Conservation (phyloP, 2,797 vertebrate species). For the Sphenopsis melanotis region DNA sequence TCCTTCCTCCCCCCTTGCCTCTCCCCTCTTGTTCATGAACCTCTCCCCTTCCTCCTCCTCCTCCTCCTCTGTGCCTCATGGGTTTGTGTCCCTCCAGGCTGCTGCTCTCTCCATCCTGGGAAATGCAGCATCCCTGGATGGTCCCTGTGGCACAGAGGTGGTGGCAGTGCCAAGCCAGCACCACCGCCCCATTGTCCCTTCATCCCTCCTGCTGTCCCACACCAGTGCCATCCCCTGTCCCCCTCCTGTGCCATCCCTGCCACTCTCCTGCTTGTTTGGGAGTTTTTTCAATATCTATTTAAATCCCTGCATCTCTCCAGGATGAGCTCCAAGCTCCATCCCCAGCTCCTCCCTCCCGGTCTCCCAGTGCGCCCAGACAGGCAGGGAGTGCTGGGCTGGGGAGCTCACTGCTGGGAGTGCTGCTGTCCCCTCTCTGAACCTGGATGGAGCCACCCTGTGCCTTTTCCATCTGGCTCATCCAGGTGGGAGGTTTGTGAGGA, state of each 20-base stretch:
- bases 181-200: background rate
- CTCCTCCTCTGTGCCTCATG: background rate
- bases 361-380: background rate
- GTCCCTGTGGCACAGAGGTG: background rate
- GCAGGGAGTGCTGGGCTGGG: background rate
- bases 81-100: background rate
- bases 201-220: background rate
- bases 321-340: background rate
- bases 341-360: background rate
- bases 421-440: background rate
- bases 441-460: rapidly evolving
- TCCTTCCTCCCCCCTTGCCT: background rate
- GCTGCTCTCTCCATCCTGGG: background rate
- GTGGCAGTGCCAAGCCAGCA: background rate
- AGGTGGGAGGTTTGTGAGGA: background rate
- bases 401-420: background rate
- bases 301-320: background rate
- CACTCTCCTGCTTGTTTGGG: background rate
- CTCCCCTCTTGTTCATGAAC: background rate
- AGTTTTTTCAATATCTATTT: background rate
- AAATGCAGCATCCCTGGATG: background rate
- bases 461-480: background rate
- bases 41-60: background rate
- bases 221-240: background rate
- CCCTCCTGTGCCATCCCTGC: background rate